phyloP scores from a whole-genome alignment of 2,113 vertebrate species.

The Ariopsis seemanni region DNA sequence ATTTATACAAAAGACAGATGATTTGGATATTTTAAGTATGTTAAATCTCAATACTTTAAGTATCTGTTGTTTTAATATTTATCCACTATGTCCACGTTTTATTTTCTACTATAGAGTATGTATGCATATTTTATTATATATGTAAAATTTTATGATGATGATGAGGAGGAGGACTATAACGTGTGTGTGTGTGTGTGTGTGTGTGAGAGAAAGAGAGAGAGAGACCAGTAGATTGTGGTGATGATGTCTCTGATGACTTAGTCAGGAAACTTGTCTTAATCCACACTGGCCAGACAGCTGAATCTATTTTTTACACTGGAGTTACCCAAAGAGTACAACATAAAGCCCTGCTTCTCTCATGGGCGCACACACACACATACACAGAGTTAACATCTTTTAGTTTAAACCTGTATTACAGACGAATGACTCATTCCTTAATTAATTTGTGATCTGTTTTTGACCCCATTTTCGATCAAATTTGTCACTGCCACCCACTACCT shows the following conservation, averaged over 20 bases:
- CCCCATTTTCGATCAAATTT: not conserved
- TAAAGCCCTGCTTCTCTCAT: slow-evolving; percentile 16
- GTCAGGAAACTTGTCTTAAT: slow-evolving; percentile 55
- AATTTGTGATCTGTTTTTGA: not conserved
- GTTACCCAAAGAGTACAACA: slow-evolving; percentile 41
- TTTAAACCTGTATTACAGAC: not conserved
- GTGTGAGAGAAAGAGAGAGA: not conserved
- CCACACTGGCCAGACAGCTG: slow-evolving; percentile 62
- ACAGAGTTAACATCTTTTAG: not conserved
- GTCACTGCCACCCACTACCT: not conserved
- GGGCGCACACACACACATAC: not conserved
- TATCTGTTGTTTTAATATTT: not conserved
- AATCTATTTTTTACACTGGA: slow-evolving; percentile 60
- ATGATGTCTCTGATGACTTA: slow-evolving; percentile 55
- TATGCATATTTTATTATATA: not conserved
- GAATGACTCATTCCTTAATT: not conserved
- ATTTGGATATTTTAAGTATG: not conserved
- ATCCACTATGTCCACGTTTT: not conserved
- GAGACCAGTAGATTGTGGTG: slow-evolving; percentile 42
- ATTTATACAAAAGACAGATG: not conserved
- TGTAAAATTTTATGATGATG: not conserved
- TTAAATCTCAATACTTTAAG: not conserved
- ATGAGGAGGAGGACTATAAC: too few relatives aligned
- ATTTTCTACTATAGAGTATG: not conserved
- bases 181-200: too few relatives aligned